Evolutionary conservation across 2,113 vertebrate species (phyloP), one percentile per base, ranked within the genome.

Genomic region (Hypomesus transpacificus): DNA sequence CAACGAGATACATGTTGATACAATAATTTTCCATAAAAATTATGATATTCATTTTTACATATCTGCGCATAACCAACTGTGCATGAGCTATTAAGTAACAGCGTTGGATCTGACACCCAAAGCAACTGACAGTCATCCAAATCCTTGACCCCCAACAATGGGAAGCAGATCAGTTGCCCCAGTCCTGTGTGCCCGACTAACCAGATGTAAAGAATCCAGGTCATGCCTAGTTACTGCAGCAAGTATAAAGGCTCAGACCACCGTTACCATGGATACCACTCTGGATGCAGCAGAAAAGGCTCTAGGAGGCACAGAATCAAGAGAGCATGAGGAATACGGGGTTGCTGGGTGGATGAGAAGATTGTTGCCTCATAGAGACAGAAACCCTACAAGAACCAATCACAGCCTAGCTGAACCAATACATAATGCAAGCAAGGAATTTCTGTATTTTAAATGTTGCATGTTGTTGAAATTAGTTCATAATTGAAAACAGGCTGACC

Each of bases 311-410:
- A 85, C 76, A 88, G 82, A 85, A 83, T 71, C 90, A 89, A 82
- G 80, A 77, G 66, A 52, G 87, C 86, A 83, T 85, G 83, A 88
- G 88, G 75, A 89, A 86, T 39, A 74, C 74, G 80, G 90, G 88
- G 88, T 90, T 90, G 89, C 90, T 92, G 87, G 90, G 89, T 70
- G 87, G 87, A 90, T 73, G 74, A 73, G 79, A 84, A 81, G 83
- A 81, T 79, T 91, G 89, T 87, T 91, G 86, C 91, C 91, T 90
- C 80, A 85, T 81, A 80, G 84, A 86, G 79, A 80, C 80, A 82
- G 22, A 39, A 62, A 75, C 63, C 46, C 53, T 65, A 17, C 64
- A 77, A 83, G 86, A 58, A 58, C 90, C 89, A 92, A 93, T 92
- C 81, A 71, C 39, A 66, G 64, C 17, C 21, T 20, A 50, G 80